Conservation (phyloP, 2,113 vertebrate species). For the Hassar affinis region DNA sequence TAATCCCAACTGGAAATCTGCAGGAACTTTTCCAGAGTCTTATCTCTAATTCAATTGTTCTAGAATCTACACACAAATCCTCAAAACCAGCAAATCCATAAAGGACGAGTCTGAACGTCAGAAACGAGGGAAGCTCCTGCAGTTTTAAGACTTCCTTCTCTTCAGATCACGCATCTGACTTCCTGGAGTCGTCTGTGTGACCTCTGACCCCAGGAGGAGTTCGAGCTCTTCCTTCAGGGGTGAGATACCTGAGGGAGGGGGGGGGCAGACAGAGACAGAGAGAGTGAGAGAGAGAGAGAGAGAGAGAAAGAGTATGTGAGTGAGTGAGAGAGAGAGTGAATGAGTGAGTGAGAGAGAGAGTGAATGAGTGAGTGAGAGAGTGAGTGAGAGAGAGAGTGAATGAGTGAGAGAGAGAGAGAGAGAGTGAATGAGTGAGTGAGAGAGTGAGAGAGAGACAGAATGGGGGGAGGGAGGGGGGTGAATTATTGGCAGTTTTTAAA, state of each 20-base stretch:
- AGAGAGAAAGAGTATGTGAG: too few relatives aligned
- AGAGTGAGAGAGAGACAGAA: not conserved
- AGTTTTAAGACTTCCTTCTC: not conserved
- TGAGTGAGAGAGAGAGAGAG: too few relatives aligned
- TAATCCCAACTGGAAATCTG: not conserved
- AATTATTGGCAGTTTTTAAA: too few relatives aligned
- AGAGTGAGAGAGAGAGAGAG: not conserved
- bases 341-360: too few relatives aligned
- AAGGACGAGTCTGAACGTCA: too few relatives aligned
- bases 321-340: too few relatives aligned
- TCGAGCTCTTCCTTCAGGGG: not conserved
- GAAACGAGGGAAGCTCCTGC: not conserved
- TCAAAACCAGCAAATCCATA: not conserved
- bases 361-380: too few relatives aligned
- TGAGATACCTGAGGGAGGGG: not conserved
- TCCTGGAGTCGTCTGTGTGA: slow-evolving; percentile 6
- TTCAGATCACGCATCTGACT: not conserved
- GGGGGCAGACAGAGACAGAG: not conserved
- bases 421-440: too few relatives aligned
- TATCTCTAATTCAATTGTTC: not conserved
- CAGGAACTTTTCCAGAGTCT: not conserved
- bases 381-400: too few relatives aligned
- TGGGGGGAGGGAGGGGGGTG: too few relatives aligned
- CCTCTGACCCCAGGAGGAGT: not conserved
- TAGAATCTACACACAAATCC: not conserved